Conservation (phyloP, 1,140 invertebrate genomes). For the Mylabris phalerata region DNA sequence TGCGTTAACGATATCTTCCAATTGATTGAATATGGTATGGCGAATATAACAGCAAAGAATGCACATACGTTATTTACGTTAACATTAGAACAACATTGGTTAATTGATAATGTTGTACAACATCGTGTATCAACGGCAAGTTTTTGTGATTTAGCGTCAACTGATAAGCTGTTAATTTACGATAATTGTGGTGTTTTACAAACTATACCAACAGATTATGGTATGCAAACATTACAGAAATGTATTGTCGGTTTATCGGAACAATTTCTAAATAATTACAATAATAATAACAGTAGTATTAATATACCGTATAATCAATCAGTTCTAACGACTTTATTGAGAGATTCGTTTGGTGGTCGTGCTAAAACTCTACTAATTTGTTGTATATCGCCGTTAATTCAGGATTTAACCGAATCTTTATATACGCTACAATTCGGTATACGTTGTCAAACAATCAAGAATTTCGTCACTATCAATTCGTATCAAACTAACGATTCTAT, state of each 20-base stretch:
- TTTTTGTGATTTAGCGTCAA: constrained; percentile 58
- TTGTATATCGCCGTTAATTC: constrained; percentile 55
- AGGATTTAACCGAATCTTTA: constrained; percentile 54
- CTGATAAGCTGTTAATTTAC: constrained; percentile 47
- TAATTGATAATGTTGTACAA: constrained; percentile 48
- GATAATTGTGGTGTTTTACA: constrained; percentile 40
- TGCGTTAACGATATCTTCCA: constrained; percentile 40
- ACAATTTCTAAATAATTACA: constrained; percentile 45
- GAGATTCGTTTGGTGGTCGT: constrained; percentile 61
- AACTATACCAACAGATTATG: constrained; percentile 44
- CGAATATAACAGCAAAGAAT: constrained; percentile 33
- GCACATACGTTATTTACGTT: constrained; percentile 59
- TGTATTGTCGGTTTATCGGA: constrained; percentile 54
- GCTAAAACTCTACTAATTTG: constrained; percentile 60
- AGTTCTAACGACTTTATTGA: constrained; percentile 56
- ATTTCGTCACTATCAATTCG: constrained; percentile 60
- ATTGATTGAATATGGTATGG: constrained; percentile 42
- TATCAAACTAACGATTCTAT: constrained; percentile 58
- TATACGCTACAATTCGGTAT: constrained; percentile 55
- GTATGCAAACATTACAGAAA: constrained; percentile 53
- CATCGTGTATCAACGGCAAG: constrained; percentile 60
- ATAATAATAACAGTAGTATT: constrained; percentile 44
- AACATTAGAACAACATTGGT: constrained; percentile 61
- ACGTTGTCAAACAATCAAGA: constrained; percentile 55
- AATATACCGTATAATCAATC: constrained; percentile 52